Base-by-base conservation (phyloP, 2,113 vertebrate genomes). In the Peromyscus californicus region DNA sequence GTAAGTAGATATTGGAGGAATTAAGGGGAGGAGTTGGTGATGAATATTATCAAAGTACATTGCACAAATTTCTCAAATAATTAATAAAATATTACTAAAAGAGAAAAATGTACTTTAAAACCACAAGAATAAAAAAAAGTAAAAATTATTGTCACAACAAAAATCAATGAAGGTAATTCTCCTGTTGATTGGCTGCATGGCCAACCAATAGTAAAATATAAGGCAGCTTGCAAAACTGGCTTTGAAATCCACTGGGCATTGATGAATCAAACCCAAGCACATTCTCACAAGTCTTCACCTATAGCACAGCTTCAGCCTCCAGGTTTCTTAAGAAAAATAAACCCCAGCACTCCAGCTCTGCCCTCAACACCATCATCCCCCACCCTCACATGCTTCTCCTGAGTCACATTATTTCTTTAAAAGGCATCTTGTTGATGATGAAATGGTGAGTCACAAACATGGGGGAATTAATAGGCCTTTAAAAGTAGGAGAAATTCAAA, bases 361-460 rank as follows among this genome's bases (percentile, higher is more conserved):
- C 42, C 48, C 51, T 93, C 36, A 42, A n/a, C 39, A 82, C 33
- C 76, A 90, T 42, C 48, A 86, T 65, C 79, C 86, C 72, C 65
- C 51, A 65, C 22, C 51, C 79, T 63, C 70, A 89, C 75, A 69
- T 24, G 59, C 61, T 92, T 75, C 94, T 69, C 91, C 57, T 96
- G 91, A 98, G 96, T 96, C 97, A 97, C 85, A 65, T 6, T 86
- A 79, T 21, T 97, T 48, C 97, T 96, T 89, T 94, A 96, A 97
- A 96, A 97, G 78, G 48, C 84, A 76, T 90, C 22, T 0, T 80
- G 89, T 84, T 93, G 86, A 67, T 97, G 97, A 96, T 95, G 95
- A 98, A 96, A 94, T 90, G 69, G 74, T 98, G 98, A 98, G 74
- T 98, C 98, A 98, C 31, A 95, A 96, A 97, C 89, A 95, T 22